These are phyloP conservation scores for Micropterix aruncella DNA, from an alignment of 2,888 invertebrate species.

Conservation along the genomic window DNA sequence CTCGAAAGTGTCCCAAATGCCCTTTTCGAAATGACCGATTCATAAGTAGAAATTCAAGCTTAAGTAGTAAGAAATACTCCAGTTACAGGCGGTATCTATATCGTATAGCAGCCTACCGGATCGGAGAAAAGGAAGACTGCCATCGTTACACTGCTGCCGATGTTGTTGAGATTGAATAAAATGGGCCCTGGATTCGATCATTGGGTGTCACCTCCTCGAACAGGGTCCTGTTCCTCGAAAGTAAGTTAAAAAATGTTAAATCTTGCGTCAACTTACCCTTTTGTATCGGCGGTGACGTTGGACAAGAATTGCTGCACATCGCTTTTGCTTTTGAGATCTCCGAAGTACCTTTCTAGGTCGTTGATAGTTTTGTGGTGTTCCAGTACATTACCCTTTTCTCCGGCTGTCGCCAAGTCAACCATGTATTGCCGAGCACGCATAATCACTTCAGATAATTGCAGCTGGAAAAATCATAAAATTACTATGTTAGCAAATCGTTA, in stretches of 20 bases:
- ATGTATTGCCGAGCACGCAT: conserved; percentile 91
- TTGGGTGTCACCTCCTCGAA: too few species aligned
- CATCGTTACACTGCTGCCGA: too few species aligned
- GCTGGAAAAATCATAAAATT: conserved; percentile 38
- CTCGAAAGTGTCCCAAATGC: too few species aligned
- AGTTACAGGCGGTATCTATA: too few species aligned
- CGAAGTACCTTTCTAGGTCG: conserved; percentile 74
- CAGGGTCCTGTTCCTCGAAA: too few species aligned
- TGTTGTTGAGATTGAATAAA: too few species aligned
- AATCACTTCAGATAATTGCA: conserved; percentile 95
- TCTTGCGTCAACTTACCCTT: conserved; percentile 54
- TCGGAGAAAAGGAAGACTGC: too few species aligned
- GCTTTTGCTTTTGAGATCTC: conserved; percentile 56
- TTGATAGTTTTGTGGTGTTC: conserved; percentile 78
- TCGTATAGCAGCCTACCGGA: too few species aligned
- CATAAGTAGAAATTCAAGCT: too few species aligned
- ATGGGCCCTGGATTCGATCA: too few species aligned
- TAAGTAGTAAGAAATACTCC: too few species aligned
- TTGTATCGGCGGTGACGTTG: conserved; percentile 81
- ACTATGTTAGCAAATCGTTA: background rate
- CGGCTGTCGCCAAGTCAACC: conserved; percentile 75
- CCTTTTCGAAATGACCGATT: too few species aligned
- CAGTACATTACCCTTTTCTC: conserved; percentile 61
- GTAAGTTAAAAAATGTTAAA: conserved; percentile 12
- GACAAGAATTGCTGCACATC: conserved; percentile 81